Evolutionary conservation across 2,888 invertebrate genomes (phyloP), one percentile per base, ranked within the genome.

Genomic region (Thera obeliscata): DNA sequence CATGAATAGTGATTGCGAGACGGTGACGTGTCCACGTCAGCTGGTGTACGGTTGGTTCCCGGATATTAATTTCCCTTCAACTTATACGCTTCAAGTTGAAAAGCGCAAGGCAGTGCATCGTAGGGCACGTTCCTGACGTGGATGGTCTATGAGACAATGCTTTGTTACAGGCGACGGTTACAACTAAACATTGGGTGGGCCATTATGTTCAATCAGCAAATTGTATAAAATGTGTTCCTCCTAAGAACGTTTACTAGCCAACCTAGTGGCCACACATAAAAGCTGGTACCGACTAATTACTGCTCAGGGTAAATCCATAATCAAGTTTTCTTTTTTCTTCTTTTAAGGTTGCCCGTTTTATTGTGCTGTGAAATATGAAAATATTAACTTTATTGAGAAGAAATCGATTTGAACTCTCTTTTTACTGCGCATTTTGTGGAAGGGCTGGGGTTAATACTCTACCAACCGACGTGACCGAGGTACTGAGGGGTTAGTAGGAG

Each of bases 221-320:
- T 22, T 22, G 22, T 22, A 22, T 22, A 22, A 1, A 22, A 22
- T 22, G 22, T 22, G 22, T 22, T 22, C 22, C 22, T 22, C 22
- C 22, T 22, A 22, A 22, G 1, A 22, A 22, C 22, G 22, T 22
- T 22, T 22, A 22, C 22, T 35, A 56, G 11, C 46, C 0, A 2
- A 41, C 48, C 60, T 60, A n/a, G 35, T 65, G 55, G 64, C 69
- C 64, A 43, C 41, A 66, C 65, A 60, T 38, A 4, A 69, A 69
- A 61, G 60, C 46, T 58, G 46, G 56, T 61, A 59, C 49, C 58
- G 66, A 67, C 68, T 74, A 71, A 71, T 73, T 73, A 74, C 52
- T 59, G 62, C 59, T 46, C 61, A 11, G 46, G 59, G 54, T 67
- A 70, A 66, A 71, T 74, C 63, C 63, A 70, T 70, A 67, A 61